A percentile compares a stretch with the other conserved stretches of the same genome.
These are phyloP conservation scores for Sparus aurata DNA, from an alignment of 2,797 vertebrate species.

Conservation along the genomic window DNA sequence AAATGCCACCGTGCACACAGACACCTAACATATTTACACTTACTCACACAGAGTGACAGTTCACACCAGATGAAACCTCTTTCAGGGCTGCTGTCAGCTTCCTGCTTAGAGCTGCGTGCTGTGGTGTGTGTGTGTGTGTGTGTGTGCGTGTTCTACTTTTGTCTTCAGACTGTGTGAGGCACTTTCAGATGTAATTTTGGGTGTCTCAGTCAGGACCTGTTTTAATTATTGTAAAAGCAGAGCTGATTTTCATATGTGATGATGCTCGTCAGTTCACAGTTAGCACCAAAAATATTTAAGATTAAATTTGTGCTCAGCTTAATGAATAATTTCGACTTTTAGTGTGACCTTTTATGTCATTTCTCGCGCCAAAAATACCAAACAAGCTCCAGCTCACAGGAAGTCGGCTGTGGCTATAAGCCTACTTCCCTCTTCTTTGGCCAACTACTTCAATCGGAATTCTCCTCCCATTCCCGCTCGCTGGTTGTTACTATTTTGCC, in stretches of 20 bases:
- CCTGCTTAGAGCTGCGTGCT: conserved; percentile 27
- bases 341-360: no score
- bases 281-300: neutral
- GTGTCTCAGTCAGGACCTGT: conserved; percentile 1
- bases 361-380: no score
- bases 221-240: neutral
- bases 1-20: neutral
- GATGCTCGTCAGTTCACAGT: neutral
- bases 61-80: conserved; percentile 7
- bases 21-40: neutral
- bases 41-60: neutral
- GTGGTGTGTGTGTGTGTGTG: neutral
- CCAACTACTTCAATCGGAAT: no score
- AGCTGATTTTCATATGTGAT: neutral
- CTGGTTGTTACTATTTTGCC: no score
- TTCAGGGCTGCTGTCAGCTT: conserved; percentile 31
- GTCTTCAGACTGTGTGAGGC: neutral
- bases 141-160: neutral
- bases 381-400: no score
- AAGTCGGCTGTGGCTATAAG: no score
- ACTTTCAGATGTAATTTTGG: neutral
- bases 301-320: neutral
- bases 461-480: no score
- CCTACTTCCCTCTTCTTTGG: no score
- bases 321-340: neutral